Evolutionary conservation across 2,888 invertebrate species (phyloP).

Genomic region (Dromius quadrimaculatus): DNA sequence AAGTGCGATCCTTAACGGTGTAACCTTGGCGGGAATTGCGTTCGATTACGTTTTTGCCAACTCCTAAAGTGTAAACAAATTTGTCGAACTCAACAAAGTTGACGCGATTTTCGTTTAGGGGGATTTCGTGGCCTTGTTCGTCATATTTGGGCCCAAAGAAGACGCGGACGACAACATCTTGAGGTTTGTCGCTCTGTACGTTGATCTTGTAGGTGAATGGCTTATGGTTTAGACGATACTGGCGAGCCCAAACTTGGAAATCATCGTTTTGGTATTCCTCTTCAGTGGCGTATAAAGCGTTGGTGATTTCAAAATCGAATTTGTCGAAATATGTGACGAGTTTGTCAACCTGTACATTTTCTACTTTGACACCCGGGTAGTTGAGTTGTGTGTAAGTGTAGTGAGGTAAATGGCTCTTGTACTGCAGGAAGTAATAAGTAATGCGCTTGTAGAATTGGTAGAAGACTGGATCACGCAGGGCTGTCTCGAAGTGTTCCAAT

Average conservation of each 20-base stretch:
- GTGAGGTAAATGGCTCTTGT: constrained; percentile 71
- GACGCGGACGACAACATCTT: constrained; percentile 72
- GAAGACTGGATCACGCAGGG: constrained; percentile 77
- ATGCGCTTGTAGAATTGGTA: constrained; percentile 76
- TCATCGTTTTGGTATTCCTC: constrained; percentile 67
- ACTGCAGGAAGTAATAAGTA: constrained; percentile 71
- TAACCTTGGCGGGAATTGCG: constrained; percentile 77
- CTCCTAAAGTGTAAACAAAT: constrained; percentile 72
- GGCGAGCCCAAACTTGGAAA: constrained; percentile 70
- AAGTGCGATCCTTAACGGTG: constrained; percentile 73
- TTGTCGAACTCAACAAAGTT: constrained; percentile 74
- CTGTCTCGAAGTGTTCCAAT: constrained; percentile 74
- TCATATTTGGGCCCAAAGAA: constrained; percentile 80
- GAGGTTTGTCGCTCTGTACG: constrained; percentile 71
- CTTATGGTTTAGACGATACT: constrained; percentile 79
- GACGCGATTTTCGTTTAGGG: constrained; percentile 70
- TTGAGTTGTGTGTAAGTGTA: constrained; percentile 75
- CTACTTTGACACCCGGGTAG: constrained; percentile 73
- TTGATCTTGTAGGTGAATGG: constrained; percentile 74
- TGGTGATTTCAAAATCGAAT: constrained; percentile 73
- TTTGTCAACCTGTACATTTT: constrained; percentile 74
- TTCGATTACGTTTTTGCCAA: constrained; percentile 76
- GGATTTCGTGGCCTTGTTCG: constrained; percentile 68
- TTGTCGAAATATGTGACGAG: constrained; percentile 79
- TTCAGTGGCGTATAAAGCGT: constrained; percentile 67